Evolutionary conservation across 2,797 vertebrate genomes (phyloP).

Genomic region (Lates japonicus): DNA sequence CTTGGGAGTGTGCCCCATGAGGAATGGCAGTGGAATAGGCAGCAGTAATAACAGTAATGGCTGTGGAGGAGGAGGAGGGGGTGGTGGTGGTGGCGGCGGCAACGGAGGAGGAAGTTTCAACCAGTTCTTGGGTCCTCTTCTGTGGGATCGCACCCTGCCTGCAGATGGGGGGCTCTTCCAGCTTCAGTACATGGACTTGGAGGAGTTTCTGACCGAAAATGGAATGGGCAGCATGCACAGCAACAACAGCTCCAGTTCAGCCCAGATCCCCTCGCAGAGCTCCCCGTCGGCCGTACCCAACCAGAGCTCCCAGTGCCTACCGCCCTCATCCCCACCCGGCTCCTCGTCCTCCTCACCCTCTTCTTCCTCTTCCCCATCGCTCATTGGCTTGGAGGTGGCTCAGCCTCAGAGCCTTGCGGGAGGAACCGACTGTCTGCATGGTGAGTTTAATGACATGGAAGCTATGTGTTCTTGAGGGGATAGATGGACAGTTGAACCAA

Average conservation of each 20-base stretch:
- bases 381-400: constrained; percentile 87
- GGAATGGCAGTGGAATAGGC: constrained; percentile 73
- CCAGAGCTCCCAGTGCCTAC: constrained; percentile 89
- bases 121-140: constrained; percentile 90
- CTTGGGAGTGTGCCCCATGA: constrained; percentile 82
- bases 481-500: constrained; percentile 13
- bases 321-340: constrained; percentile 83
- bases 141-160: constrained; percentile 93
- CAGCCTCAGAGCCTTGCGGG: constrained; percentile 79
- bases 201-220: constrained; percentile 94
- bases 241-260: constrained; percentile 86
- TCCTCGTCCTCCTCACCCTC: constrained; percentile 84
- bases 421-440: constrained; percentile 84
- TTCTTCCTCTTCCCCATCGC: constrained; percentile 84
- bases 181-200: constrained; percentile 96
- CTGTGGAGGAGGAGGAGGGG: constrained; percentile 65
- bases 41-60: constrained; percentile 69
- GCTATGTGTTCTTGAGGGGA: constrained; percentile 25
- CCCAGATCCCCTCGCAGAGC: constrained; percentile 89
- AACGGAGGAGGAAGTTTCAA: constrained; percentile 80
- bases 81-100: constrained; percentile 42
- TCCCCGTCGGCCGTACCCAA: constrained; percentile 87
- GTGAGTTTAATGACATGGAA: constrained; percentile 75
- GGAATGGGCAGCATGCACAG: constrained; percentile 89
- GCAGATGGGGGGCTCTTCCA: constrained; percentile 91